These are phyloP conservation scores for Salmo trutta DNA, from an alignment of 2,797 vertebrate genomes.

Conservation along the genomic window DNA sequence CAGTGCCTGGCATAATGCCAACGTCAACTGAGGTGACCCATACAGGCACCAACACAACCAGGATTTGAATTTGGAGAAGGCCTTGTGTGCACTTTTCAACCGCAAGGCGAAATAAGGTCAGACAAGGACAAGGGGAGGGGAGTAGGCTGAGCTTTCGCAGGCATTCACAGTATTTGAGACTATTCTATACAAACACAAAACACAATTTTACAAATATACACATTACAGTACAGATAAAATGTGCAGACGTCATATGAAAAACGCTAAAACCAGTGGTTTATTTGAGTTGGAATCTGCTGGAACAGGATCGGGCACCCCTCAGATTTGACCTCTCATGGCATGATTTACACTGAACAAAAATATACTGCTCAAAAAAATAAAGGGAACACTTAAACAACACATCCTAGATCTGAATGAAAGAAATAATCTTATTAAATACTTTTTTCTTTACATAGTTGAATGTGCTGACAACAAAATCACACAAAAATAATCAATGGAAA, in stretches of 20 bases:
- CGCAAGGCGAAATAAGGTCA: slow-evolving; percentile 39
- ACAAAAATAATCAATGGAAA: too few relatives aligned
- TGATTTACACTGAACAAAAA: too few relatives aligned
- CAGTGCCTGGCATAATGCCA: slow-evolving; percentile 57
- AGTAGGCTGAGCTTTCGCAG: neutral
- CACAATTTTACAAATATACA: neutral
- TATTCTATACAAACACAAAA: neutral
- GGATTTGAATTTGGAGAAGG: slow-evolving; percentile 29
- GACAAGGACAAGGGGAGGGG: slow-evolving; percentile 10
- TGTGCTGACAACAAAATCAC: too few relatives aligned
- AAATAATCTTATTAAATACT: too few relatives aligned
- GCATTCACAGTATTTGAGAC: neutral
- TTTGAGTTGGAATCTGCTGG: too few relatives aligned
- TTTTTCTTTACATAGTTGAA: too few relatives aligned
- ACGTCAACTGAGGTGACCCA: slow-evolving; percentile 66
- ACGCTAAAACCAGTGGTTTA: neutral
- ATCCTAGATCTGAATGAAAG: too few relatives aligned
- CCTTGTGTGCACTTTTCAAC: slow-evolving; percentile 36
- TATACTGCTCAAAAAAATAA: too few relatives aligned
- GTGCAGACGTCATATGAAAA: neutral
- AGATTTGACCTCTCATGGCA: too few relatives aligned
- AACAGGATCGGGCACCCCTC: too few relatives aligned
- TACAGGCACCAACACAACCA: slow-evolving; percentile 61
- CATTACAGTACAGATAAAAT: neutral
- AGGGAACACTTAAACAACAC: too few relatives aligned